phyloP scores from a whole-genome alignment of 2,888 invertebrate genomes.

The Alitta virens region DNA sequence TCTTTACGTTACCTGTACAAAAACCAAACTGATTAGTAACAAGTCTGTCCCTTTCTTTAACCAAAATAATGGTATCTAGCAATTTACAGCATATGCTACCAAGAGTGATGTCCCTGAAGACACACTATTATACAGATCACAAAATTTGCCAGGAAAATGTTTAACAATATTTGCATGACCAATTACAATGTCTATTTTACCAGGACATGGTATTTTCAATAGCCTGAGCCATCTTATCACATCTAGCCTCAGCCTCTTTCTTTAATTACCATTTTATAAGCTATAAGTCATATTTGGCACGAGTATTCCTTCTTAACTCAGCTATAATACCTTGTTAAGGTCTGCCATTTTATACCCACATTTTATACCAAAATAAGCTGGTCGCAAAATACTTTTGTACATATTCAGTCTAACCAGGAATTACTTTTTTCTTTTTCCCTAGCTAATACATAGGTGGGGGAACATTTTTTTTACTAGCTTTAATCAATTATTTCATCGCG shows the following conservation, averaged over 20 bases:
- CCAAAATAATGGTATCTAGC: too few species aligned
- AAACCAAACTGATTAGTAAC: too few species aligned
- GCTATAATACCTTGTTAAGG: neutral
- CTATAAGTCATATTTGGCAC: neutral
- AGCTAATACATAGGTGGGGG: neutral
- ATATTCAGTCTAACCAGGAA: neutral
- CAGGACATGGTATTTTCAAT: too few species aligned
- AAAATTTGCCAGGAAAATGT: too few species aligned
- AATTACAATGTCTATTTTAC: too few species aligned
- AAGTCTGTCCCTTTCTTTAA: too few species aligned
- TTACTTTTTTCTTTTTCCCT: neutral
- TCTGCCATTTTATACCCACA: neutral
- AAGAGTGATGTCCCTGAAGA: too few species aligned
- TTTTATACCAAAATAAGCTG: neutral
- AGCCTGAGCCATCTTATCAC: conserved; percentile 1
- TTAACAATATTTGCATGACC: too few species aligned
- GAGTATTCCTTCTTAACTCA: neutral
- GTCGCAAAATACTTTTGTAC: neutral
- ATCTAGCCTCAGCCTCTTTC: neutral
- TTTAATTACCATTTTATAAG: neutral
- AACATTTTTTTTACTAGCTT: neutral
- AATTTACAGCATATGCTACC: too few species aligned
- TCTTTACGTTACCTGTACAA: too few species aligned
- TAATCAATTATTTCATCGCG: neutral
- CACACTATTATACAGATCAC: too few species aligned